Conservation (phyloP, 1,140 invertebrate genomes). For the Protaetia brevitarsis region DNA sequence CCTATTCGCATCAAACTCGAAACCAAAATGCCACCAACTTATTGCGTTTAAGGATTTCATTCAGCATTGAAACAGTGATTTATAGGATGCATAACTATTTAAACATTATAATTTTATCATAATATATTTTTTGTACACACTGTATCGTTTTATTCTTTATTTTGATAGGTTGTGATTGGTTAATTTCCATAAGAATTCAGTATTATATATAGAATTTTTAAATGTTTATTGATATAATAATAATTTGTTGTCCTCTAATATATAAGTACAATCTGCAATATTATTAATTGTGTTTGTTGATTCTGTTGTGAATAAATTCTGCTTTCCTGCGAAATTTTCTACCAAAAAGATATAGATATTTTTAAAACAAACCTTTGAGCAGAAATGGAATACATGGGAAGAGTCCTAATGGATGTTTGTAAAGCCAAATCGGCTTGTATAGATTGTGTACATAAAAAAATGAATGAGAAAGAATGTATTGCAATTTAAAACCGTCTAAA, state of each 20-base stretch:
- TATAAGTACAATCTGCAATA: constrained; percentile 15
- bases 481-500: too few relatives aligned
- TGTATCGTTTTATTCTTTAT: not conserved
- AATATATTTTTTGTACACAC: not conserved
- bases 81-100: not conserved
- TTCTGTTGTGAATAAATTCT: not conserved
- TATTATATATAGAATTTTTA: constrained; percentile 19
- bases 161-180: constrained; percentile 22
- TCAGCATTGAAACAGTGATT: too few relatives aligned
- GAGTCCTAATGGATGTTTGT: too few relatives aligned
- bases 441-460: too few relatives aligned
- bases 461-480: too few relatives aligned
- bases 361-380: too few relatives aligned
- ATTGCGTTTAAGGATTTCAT: too few relatives aligned
- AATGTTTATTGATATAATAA: constrained; percentile 1
- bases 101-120: not conserved
- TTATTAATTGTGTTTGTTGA: not conserved
- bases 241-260: not conserved
- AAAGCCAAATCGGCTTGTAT: too few relatives aligned
- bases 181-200: constrained; percentile 21
- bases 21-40: too few relatives aligned
- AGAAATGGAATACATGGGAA: too few relatives aligned
- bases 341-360: too few relatives aligned
- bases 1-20: too few relatives aligned
- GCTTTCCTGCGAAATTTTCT: not conserved